phyloP scores from a whole-genome alignment of 2,797 vertebrate genomes.

The Ptychadena robeensis region DNA sequence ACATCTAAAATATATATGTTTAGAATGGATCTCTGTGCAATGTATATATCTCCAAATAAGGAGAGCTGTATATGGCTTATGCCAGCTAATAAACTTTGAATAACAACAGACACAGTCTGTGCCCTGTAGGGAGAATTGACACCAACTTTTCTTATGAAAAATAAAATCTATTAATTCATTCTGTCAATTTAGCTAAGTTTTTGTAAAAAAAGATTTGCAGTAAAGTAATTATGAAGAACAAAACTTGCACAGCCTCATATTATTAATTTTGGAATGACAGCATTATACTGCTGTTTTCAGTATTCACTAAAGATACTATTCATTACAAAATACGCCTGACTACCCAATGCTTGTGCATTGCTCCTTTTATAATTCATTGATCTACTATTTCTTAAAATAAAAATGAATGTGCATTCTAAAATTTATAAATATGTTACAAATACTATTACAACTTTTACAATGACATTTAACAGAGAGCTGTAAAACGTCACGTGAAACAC shows the following conservation, averaged over 20 bases:
- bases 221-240: slow-evolving; percentile 29
- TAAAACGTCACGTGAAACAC: too few species aligned
- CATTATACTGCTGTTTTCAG: not conserved
- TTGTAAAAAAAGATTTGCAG: slow-evolving; percentile 13
- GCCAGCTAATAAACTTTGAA: not conserved
- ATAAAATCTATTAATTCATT: slow-evolving; percentile 13
- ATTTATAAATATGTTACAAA: too few species aligned
- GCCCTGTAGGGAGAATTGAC: slow-evolving; percentile 5
- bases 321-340: not conserved
- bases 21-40: not conserved
- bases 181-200: slow-evolving; percentile 28
- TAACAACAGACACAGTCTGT: not conserved
- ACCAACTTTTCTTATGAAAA: slow-evolving; percentile 6
- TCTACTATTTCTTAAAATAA: too few species aligned
- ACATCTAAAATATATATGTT: not conserved
- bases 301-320: not conserved
- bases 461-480: too few species aligned
- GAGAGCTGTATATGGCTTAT: not conserved
- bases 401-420: too few species aligned
- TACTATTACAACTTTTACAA: too few species aligned
- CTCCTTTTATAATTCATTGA: too few species aligned
- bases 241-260: slow-evolving; percentile 7
- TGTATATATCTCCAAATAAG: not conserved
- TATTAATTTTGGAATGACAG: too few species aligned
- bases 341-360: not conserved